Evolutionary conservation across 2,888 invertebrate species (phyloP).

Genomic region (Creontiades dilutus): DNA sequence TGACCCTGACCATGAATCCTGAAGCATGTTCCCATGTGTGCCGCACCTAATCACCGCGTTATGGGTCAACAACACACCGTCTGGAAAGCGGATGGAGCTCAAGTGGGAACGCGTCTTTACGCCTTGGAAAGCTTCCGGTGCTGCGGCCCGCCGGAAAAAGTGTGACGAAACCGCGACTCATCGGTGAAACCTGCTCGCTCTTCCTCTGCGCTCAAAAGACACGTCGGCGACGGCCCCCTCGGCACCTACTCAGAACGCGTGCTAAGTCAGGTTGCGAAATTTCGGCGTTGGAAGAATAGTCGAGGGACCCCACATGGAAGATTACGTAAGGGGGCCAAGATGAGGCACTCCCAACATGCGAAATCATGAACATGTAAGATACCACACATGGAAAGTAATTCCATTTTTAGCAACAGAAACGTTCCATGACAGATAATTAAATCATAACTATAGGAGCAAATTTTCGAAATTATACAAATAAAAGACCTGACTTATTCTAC

Average conservation of each 20-base stretch:
- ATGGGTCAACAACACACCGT: neutral
- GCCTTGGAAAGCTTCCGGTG: conserved; percentile 20
- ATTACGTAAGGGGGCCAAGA: neutral
- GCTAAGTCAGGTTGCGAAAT: conserved; percentile 12
- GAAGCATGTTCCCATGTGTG: too few species aligned
- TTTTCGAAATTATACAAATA: too few species aligned
- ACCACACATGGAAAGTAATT: too few species aligned
- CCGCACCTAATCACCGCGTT: too few species aligned
- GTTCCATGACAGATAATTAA: too few species aligned
- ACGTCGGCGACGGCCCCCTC: neutral
- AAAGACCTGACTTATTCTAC: too few species aligned
- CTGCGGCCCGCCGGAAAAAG: neutral
- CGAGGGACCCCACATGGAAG: neutral
- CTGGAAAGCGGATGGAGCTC: neutral
- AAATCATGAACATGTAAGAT: too few species aligned
- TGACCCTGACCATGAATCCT: too few species aligned
- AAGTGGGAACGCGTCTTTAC: neutral
- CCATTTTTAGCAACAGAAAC: too few species aligned
- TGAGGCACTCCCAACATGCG: too few species aligned
- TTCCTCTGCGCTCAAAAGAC: conserved; percentile 11
- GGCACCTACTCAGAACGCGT: neutral
- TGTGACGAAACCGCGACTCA: conserved; percentile 20
- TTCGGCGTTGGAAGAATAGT: neutral
- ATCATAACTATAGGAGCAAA: too few species aligned
- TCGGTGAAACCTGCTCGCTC: conserved; percentile 13